These are phyloP conservation scores for Dascillus cervinus DNA, from an alignment of 2,888 invertebrate genomes.

Conservation along the genomic window DNA sequence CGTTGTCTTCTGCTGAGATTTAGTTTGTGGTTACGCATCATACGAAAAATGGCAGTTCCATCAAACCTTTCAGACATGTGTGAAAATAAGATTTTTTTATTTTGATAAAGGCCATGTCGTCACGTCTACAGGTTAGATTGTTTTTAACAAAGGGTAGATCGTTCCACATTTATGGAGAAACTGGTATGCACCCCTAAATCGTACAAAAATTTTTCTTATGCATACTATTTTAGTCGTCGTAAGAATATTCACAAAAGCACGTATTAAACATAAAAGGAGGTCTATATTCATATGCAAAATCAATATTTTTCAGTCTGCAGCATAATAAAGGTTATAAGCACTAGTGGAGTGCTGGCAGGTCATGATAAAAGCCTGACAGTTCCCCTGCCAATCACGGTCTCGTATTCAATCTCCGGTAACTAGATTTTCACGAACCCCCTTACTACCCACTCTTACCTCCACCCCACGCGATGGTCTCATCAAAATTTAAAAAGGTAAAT, in stretches of 20 bases:
- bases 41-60: not conserved
- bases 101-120: too few species aligned
- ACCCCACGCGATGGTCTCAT: constrained; percentile 12
- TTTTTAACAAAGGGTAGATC: too few species aligned
- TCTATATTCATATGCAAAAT: constrained; percentile 34
- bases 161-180: too few species aligned
- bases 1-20: constrained; percentile 2
- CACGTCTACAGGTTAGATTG: too few species aligned
- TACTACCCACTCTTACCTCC: not conserved
- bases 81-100: too few species aligned
- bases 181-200: too few species aligned
- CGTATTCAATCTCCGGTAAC: constrained; percentile 37
- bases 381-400: constrained; percentile 35
- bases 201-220: too few species aligned
- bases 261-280: constrained; percentile 15
- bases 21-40: not conserved
- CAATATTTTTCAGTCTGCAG: constrained; percentile 35
- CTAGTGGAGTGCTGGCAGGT: constrained; percentile 26
- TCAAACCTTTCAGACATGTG: too few species aligned
- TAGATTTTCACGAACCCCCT: constrained; percentile 27
- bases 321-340: constrained; percentile 30
- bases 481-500: constrained; percentile 15
- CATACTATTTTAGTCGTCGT: too few species aligned
- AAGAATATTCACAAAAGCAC: too few species aligned
- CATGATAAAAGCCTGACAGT: constrained; percentile 35